Evolutionary conservation across 2,797 vertebrate species (phyloP), one percentile per base, ranked within the genome.

Genomic region (Siniperca scherzeri): DNA sequence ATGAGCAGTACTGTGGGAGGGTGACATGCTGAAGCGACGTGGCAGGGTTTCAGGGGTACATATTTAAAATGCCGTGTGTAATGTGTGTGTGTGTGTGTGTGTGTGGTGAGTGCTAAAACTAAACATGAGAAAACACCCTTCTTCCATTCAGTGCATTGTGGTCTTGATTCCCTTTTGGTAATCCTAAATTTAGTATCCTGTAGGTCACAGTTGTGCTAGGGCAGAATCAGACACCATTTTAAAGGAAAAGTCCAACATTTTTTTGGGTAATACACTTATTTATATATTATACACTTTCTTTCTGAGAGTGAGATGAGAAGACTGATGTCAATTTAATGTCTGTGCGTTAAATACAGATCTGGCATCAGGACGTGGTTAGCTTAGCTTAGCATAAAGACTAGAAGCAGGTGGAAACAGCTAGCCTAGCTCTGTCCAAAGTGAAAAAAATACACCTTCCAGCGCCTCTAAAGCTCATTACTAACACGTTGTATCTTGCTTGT

Each of bases 131-230:
- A 60, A 74, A 56, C 27, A 59, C n/a, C 55, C 27, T 61, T 80
- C 55, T 11, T 65, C 48, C 21, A 50, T 60, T 78, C 57, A 81
- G 86, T 88, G 70, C 87, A 76, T 46, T 33, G 57, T 79, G 73
- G 71, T 78, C 25, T 48, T 84, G 12, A 2, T 21, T 89, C 67
- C 78, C 80, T 48, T 70, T 64, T 57, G 38, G 12, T 61, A 10
- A 67, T 46, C 36, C 59, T 52, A 38, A 11, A 42, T n/a, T 30
- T 75, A 19, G 30, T 19, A n/a, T 57, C n/a, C 48, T 64, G 19
- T 2, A 52, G 56, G 16, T 77, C 53, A 53, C 73, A 75, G 64
- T 22, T 40, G 40, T 40, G 72, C 17, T 52, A 0, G 44, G n/a
- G 25, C 44, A 50, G n/a, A 72, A 71, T 61, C 16, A 46, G 21